phyloP scores from a whole-genome alignment of 2,888 invertebrate species.

The Notodonta dromedarius region DNA sequence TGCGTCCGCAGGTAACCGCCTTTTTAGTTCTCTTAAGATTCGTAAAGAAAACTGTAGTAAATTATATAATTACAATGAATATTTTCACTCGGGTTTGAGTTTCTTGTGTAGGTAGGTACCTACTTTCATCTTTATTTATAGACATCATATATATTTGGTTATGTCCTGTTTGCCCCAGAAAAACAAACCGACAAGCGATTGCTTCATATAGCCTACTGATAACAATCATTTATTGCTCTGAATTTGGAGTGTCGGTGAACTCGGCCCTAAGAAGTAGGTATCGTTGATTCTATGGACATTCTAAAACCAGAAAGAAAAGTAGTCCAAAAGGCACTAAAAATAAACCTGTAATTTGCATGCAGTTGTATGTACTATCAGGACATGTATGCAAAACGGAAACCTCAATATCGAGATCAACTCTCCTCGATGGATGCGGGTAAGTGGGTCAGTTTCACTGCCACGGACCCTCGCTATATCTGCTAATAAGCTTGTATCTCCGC shows the following conservation, averaged over 20 bases:
- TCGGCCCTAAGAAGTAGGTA: no score
- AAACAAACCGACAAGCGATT: no score
- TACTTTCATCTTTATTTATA: no score
- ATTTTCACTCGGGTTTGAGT: no score
- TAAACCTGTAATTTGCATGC: neutral
- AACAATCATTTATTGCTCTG: no score
- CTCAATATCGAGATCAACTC: conserved; percentile 4
- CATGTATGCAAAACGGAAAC: conserved; percentile 1
- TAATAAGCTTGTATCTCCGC: neutral
- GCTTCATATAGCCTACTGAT: no score
- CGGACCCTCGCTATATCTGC: neutral
- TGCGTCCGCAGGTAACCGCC: conserved; percentile 3
- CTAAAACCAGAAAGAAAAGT: neutral
- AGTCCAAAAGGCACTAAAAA: neutral
- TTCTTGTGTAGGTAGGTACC: no score
- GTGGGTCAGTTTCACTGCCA: conserved; percentile 6
- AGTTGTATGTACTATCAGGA: neutral
- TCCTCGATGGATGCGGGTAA: neutral
- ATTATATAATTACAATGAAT: no score
- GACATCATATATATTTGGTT: no score
- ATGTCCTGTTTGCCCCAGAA: no score
- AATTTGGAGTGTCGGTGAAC: neutral
- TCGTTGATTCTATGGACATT: neutral
- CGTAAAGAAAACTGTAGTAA: no score
- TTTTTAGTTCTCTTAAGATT: neutral